Evolutionary conservation across 1,140 invertebrate genomes (phyloP).

Genomic region (Leguminivora glycinivorella): DNA sequence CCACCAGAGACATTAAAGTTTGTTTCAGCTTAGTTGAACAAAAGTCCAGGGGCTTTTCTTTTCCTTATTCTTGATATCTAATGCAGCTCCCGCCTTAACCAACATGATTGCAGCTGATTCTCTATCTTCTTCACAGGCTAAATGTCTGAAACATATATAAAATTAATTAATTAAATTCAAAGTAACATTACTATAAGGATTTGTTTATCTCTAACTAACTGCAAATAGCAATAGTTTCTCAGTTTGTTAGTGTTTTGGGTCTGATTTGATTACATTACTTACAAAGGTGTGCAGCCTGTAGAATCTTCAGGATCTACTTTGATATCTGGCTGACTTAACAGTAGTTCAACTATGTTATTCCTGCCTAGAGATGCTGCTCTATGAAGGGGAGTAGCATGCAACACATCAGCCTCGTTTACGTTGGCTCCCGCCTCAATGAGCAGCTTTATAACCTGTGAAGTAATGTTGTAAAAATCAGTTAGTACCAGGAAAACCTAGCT

Average conservation of each 20-base stretch:
- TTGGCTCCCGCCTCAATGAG: constrained; percentile 87
- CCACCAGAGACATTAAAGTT: constrained; percentile 32
- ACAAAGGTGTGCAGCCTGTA: constrained; percentile 71
- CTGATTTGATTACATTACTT: constrained; percentile 42
- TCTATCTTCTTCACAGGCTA: constrained; percentile 91
- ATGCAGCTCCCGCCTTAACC: constrained; percentile 83
- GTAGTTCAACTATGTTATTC: constrained; percentile 83
- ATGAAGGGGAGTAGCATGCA: constrained; percentile 91
- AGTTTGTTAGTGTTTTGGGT: constrained; percentile 4
- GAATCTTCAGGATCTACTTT: constrained; percentile 60
- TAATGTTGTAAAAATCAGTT: constrained; percentile 10
- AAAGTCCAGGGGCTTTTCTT: constrained; percentile 86
- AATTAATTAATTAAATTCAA: neutral
- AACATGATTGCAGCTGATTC: constrained; percentile 84
- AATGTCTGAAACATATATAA: constrained; percentile 81
- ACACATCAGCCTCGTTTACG: constrained; percentile 86
- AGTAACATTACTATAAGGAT: neutral
- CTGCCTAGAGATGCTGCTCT: constrained; percentile 91
- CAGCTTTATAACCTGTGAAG: constrained; percentile 81
- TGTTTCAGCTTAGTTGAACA: constrained; percentile 73
- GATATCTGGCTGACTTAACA: constrained; percentile 79
- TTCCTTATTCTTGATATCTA: constrained; percentile 84
- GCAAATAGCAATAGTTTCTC: neutral
- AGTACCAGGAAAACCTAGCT: neutral
- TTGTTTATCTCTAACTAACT: no score